Evolutionary conservation across 2,888 invertebrate genomes (phyloP).

Genomic region (Galeruca laticollis): DNA sequence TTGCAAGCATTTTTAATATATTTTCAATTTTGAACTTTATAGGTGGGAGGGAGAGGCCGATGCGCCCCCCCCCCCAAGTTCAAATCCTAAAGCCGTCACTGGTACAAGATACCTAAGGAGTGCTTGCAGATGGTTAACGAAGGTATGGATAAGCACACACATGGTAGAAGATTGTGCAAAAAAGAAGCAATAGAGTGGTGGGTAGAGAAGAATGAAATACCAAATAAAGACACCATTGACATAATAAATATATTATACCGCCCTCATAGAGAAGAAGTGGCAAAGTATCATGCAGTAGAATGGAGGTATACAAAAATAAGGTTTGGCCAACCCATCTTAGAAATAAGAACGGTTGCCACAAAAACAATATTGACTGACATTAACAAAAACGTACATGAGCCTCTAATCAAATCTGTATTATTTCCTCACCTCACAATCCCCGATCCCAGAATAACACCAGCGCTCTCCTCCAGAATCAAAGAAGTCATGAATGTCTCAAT

Average conservation of each 20-base stretch:
- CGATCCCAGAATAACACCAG: background rate
- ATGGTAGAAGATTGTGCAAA: background rate
- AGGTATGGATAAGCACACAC: background rate
- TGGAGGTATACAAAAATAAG: background rate
- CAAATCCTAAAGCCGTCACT: no score
- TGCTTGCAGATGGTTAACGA: background rate
- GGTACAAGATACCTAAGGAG: background rate
- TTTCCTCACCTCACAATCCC: background rate
- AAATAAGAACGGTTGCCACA: background rate
- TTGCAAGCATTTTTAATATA: no score
- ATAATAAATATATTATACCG: no score
- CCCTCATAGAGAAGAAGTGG: background rate
- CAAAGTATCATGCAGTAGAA: background rate
- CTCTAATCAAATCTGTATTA: background rate
- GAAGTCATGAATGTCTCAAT: background rate
- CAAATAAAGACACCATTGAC: no score
- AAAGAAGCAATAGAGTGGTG: conserved; percentile 1
- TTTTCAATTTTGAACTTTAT: no score
- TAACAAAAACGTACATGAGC: background rate
- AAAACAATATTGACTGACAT: background rate
- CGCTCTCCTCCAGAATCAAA: background rate
- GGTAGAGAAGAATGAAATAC: no score
- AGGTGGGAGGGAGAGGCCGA: no score
- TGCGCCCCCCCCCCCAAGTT: no score
- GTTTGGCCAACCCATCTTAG: background rate